Conservation (phyloP, 2,797 vertebrate genomes). For the Pagetopsis macropterus region DNA sequence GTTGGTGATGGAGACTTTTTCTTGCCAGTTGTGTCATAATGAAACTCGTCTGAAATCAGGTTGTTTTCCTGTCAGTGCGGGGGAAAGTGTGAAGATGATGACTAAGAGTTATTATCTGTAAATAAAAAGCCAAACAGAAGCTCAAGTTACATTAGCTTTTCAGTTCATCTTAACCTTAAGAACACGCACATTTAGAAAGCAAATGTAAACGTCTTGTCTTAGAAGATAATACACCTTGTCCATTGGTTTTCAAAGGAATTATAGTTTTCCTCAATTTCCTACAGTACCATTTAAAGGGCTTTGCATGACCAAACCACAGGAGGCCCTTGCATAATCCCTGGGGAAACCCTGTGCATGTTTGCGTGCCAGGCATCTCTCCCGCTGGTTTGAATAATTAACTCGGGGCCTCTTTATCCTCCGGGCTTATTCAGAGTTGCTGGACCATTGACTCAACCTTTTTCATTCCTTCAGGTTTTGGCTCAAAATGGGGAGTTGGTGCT, state of each 20-base stretch:
- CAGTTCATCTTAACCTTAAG: background rate
- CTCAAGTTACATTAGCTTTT: background rate
- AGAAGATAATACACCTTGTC: background rate
- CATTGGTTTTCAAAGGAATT: background rate
- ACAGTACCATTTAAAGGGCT: constrained; percentile 19
- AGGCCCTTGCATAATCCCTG: constrained; percentile 51
- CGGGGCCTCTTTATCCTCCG: constrained; percentile 69
- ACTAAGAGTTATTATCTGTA: constrained; percentile 47
- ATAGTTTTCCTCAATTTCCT: constrained; percentile 3
- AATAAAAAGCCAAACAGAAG: constrained; percentile 14
- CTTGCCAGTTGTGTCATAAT: constrained; percentile 62
- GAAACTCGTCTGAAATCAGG: constrained; percentile 72
- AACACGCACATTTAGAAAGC: background rate
- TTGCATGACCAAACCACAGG: constrained; percentile 45
- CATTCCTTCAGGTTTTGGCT: constrained; percentile 51
- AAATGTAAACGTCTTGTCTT: background rate
- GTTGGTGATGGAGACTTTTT: constrained; percentile 51
- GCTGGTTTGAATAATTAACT: constrained; percentile 76
- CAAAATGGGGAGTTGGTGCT: constrained; percentile 16
- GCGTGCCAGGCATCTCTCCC: constrained; percentile 62
- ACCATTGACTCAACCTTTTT: constrained; percentile 60
- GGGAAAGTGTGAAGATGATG: constrained; percentile 61
- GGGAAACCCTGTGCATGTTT: constrained; percentile 69
- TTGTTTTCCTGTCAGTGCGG: constrained; percentile 71
- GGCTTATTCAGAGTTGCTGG: constrained; percentile 69